Conservation (phyloP, 2,888 invertebrate genomes). For the Cepaea hortensis region DNA sequence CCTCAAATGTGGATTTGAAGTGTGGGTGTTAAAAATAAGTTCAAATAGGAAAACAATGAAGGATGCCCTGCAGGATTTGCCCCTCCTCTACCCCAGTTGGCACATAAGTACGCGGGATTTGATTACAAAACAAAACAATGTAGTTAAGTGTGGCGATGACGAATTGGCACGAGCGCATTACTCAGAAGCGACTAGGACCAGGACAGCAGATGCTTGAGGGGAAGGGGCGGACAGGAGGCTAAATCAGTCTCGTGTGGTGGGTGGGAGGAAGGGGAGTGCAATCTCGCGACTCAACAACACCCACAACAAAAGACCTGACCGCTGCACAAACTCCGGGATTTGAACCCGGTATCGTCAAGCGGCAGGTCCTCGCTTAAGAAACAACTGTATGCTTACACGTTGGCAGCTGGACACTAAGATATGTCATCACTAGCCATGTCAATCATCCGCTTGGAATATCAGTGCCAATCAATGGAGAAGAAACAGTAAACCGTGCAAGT, state of each 20-base stretch:
- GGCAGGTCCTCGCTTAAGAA: too few species aligned
- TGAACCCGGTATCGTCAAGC: too few species aligned
- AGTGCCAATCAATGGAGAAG: too few species aligned
- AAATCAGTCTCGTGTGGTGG: neutral
- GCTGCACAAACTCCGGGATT: too few species aligned
- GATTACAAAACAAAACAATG: neutral
- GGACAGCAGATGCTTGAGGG: neutral
- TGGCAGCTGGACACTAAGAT: too few species aligned
- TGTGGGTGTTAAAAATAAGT: neutral
- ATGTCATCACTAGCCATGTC: too few species aligned
- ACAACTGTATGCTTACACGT: too few species aligned
- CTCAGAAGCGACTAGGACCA: neutral
- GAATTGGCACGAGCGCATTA: constrained; percentile 1
- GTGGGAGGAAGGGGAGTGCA: neutral
- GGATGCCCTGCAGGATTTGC: neutral
- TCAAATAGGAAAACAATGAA: neutral
- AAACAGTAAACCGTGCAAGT: too few species aligned
- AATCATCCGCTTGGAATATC: too few species aligned
- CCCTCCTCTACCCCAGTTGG: neutral
- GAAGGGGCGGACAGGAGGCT: too few species aligned
- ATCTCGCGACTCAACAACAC: too few species aligned
- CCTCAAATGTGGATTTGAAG: constrained; percentile 9
- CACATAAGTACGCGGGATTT: neutral
- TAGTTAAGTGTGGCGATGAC: neutral
- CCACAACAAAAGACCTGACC: too few species aligned